Evolutionary conservation across 2,888 invertebrate genomes (phyloP), one percentile per base, ranked within the genome.

Genomic region (Drosophila rubida): DNA sequence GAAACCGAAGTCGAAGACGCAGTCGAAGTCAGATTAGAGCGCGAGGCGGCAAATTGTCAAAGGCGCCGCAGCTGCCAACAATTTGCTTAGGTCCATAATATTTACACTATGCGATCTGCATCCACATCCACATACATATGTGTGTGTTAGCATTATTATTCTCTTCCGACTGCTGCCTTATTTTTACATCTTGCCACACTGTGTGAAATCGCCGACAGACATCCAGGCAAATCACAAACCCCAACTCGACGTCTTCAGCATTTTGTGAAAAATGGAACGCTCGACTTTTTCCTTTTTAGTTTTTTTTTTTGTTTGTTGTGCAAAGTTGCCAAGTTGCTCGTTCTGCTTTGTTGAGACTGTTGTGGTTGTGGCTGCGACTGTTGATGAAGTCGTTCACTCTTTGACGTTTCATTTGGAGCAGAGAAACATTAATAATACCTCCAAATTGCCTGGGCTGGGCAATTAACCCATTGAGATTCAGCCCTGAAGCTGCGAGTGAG

Each of bases 31-130:
- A 58, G 67, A 80, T 72, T 75, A 78, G 70, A 67, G 46, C 50
- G 30, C 63, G 57, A 51, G 66, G 68, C 86, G 86, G 78, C 86
- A 83, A 85, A 83, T 82, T 86, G 86, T 83, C 83, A 83, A 83
- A 83, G 77, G 57, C 59, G 19, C 54, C 60, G 66, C 86, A 70
- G 78, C 84, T 74, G 80, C 53, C 83, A 78, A 41, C 62, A 59
- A 84, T 77, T 81, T 81, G 65, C 82, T 72, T 72, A 70, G 85
- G 74, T 54, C 42, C 44, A 42, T 44, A 42, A 54, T 45, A n/a
- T 59, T 39, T 73, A 16, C 51, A 30, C 16, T 25, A 16, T n/a
- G n/a, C 51, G 4, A 32, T 32, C 39, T 37, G 16, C 16, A 49
- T 13, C 9, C 16, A 32, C n/a, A 48, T 48, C n/a, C n/a, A 19